Evolutionary conservation across 2,888 invertebrate species (phyloP).

Genomic region (Ptychoptera albimana): DNA sequence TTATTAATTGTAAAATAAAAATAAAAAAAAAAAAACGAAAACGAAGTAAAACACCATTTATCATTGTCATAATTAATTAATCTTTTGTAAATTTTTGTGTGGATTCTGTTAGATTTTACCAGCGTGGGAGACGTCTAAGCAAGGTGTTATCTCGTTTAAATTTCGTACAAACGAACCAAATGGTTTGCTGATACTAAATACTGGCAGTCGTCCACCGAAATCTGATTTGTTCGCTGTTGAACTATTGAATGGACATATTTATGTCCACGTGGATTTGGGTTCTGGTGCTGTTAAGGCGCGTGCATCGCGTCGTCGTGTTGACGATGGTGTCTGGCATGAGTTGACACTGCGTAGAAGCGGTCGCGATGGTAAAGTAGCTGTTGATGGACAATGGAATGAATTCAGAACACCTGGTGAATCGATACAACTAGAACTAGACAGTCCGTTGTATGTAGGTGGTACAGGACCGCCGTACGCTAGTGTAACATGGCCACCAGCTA

Average conservation of each 20-base stretch:
- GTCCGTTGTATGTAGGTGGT: slow-evolving; percentile 78
- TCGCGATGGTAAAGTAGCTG: slow-evolving; percentile 72
- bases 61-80: slow-evolving; percentile 1
- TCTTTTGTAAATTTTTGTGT: not conserved
- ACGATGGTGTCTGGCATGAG: slow-evolving; percentile 89
- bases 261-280: slow-evolving; percentile 82
- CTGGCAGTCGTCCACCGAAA: slow-evolving; percentile 65
- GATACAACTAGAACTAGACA: slow-evolving; percentile 74
- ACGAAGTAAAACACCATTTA: too few species aligned
- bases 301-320: slow-evolving; percentile 65
- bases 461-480: slow-evolving; percentile 66
- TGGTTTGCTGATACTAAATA: slow-evolving; percentile 84
- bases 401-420: slow-evolving; percentile 83
- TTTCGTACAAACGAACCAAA: slow-evolving; percentile 91
- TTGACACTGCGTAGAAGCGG: slow-evolving; percentile 69
- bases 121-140: slow-evolving; percentile 80
- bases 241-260: slow-evolving; percentile 83
- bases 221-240: slow-evolving; percentile 89
- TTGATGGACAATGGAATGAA: slow-evolving; percentile 76
- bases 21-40: too few species aligned
- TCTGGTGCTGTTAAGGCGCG: slow-evolving; percentile 78
- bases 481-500: slow-evolving; percentile 60
- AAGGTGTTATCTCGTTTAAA: slow-evolving; percentile 83
- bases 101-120: slow-evolving; percentile 42
- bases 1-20: too few species aligned